Evolutionary conservation across 2,888 invertebrate species (phyloP).

Genomic region (Diachrysia chrysitis): DNA sequence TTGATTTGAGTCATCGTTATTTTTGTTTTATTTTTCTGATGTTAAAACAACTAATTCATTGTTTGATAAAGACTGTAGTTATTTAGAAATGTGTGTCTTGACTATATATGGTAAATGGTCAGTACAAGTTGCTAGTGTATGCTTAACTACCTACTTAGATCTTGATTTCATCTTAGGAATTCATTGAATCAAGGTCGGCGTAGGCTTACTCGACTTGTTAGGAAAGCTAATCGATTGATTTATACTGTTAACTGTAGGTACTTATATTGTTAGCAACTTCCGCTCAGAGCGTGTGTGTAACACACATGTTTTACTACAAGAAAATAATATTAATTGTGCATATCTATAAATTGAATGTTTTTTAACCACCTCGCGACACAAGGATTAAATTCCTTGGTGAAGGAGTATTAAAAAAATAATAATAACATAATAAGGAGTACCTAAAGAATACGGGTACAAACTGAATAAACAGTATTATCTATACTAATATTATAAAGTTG

Average conservation of each 20-base stretch:
- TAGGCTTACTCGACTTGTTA: constrained; percentile 52
- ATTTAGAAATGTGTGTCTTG: constrained; percentile 47
- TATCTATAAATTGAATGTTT: too few species aligned
- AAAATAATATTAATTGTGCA: not conserved
- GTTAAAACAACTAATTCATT: constrained; percentile 54
- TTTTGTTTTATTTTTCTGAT: constrained; percentile 66
- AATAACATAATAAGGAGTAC: too few species aligned
- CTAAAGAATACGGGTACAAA: too few species aligned
- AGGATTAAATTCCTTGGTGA: too few species aligned
- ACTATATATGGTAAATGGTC: constrained; percentile 29
- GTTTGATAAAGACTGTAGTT: constrained; percentile 41
- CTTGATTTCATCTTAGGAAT: constrained; percentile 57
- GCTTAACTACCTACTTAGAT: constrained; percentile 18
- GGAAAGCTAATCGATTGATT: constrained; percentile 58
- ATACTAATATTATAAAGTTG: too few species aligned
- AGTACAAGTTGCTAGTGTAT: constrained; percentile 18
- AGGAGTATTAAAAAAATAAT: too few species aligned
- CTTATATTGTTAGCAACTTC: constrained; percentile 43
- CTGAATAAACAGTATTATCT: too few species aligned
- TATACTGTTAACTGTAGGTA: constrained; percentile 35
- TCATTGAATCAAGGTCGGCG: constrained; percentile 56
- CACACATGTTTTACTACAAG: not conserved
- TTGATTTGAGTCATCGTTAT: constrained; percentile 83
- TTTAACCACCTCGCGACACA: too few species aligned
- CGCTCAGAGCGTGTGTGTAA: constrained; percentile 20